Percentiles rank a stretch among this genome's conserved stretches.
Evolutionary conservation across 2,113 vertebrate genomes (phyloP).

Genomic region (Vulpes lagopus): DNA sequence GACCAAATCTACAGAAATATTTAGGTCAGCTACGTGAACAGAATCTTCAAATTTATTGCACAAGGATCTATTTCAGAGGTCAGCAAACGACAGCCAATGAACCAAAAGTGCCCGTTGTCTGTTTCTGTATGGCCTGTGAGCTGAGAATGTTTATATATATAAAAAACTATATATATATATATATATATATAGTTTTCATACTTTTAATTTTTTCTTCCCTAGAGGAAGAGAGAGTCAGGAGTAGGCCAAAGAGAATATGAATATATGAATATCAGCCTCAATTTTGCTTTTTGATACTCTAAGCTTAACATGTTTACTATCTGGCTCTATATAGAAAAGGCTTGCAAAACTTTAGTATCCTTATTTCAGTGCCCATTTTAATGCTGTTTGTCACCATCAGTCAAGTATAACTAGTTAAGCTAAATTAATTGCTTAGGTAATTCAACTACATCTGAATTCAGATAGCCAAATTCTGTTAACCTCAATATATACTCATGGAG

Average conservation of each 20-base stretch:
- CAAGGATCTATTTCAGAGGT: not conserved
- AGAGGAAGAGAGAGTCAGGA: not conserved
- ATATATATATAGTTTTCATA: too few species aligned
- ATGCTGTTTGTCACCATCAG: not conserved
- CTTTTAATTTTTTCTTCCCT: not conserved
- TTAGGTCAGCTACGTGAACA: not conserved
- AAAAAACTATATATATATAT: too few species aligned
- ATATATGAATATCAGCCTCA: not conserved
- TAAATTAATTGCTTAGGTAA: conserved; percentile 25
- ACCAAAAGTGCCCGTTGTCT: not conserved
- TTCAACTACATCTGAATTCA: conserved; percentile 39
- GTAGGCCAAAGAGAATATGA: not conserved
- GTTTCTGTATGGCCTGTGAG: not conserved
- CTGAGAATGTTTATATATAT: not conserved
- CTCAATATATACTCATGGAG: not conserved
- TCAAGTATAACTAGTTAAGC: not conserved
- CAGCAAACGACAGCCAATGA: not conserved
- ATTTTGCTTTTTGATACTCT: not conserved
- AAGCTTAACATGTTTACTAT: not conserved
- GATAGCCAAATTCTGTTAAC: not conserved
- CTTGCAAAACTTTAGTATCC: not conserved
- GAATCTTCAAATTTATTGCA: not conserved
- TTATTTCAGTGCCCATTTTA: not conserved
- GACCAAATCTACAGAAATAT: not conserved
- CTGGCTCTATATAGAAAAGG: not conserved